phyloP scores from a whole-genome alignment of 2,797 vertebrate genomes.

The Pseudochirops corinnae region DNA sequence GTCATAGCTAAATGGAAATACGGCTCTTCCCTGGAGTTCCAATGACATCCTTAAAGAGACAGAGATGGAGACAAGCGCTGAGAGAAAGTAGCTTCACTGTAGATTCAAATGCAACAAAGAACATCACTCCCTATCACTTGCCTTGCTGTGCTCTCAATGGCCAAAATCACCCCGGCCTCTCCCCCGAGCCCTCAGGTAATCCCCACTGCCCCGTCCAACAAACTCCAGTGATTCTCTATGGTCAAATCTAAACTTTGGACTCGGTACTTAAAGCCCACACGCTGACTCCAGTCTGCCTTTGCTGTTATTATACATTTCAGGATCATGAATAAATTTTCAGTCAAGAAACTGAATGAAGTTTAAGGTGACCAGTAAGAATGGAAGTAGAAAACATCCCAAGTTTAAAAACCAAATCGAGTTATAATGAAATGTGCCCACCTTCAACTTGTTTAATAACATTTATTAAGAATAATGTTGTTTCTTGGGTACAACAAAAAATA shows the following conservation, averaged over 20 bases:
- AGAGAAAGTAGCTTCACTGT: background rate
- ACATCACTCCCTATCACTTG: background rate
- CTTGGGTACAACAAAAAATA: background rate
- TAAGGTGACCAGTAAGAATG: background rate
- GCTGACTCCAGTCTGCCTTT: background rate
- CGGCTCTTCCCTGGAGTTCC: background rate
- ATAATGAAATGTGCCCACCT: background rate
- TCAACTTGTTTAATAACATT: background rate
- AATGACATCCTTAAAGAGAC: background rate
- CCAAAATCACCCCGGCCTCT: background rate
- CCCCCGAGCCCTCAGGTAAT: background rate
- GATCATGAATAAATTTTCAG: background rate
- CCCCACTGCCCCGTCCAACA: fast-evolving
- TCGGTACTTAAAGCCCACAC: background rate
- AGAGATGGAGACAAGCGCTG: background rate
- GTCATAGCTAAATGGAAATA: background rate
- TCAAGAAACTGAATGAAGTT: background rate
- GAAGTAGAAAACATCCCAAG: background rate
- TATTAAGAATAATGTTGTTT: background rate
- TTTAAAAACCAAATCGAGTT: background rate
- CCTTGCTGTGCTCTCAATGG: background rate
- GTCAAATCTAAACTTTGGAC: background rate
- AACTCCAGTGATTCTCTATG: background rate
- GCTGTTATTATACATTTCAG: background rate
- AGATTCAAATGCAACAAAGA: background rate